Evolutionary conservation across 1,140 invertebrate species (phyloP).

Genomic region (Venturia canescens): DNA sequence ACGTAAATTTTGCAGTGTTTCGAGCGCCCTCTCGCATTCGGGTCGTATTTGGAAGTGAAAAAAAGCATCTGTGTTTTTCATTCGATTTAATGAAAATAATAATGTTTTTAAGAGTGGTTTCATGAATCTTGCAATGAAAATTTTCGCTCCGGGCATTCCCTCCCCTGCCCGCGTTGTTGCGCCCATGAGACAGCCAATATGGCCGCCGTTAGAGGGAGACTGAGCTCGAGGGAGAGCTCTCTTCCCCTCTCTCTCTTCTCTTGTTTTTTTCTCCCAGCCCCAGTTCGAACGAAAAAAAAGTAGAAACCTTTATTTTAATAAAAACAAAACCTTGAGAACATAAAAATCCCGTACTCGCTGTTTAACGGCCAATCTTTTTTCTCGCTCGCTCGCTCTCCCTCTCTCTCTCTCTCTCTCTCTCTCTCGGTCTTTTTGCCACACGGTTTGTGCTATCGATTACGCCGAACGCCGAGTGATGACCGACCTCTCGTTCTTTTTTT

Average conservation of each 20-base stretch:
- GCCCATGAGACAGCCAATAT: neutral
- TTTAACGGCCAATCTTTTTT: neutral
- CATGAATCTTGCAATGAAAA: too few relatives aligned
- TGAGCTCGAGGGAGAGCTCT: neutral
- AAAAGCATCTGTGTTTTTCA: too few relatives aligned
- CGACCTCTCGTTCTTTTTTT: neutral
- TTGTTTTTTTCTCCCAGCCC: neutral
- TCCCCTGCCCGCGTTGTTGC: neutral
- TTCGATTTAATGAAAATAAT: too few relatives aligned
- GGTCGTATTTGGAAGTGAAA: too few relatives aligned
- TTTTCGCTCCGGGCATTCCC: too few relatives aligned
- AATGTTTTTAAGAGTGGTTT: too few relatives aligned
- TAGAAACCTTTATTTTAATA: neutral
- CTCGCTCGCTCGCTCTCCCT: neutral
- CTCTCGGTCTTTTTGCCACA: neutral
- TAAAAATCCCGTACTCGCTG: neutral
- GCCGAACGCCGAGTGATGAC: slow-evolving; percentile 2
- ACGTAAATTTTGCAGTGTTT: too few relatives aligned
- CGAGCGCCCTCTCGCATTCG: too few relatives aligned
- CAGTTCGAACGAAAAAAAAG: neutral
- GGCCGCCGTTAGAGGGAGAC: neutral
- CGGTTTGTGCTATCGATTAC: slow-evolving; percentile 7
- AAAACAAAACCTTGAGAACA: neutral
- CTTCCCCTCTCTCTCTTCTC: neutral
- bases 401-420: neutral